Evolutionary conservation across 2,888 invertebrate genomes (phyloP), one percentile per base, ranked within the genome.

Genomic region (Drosophila anomalipes): DNA sequence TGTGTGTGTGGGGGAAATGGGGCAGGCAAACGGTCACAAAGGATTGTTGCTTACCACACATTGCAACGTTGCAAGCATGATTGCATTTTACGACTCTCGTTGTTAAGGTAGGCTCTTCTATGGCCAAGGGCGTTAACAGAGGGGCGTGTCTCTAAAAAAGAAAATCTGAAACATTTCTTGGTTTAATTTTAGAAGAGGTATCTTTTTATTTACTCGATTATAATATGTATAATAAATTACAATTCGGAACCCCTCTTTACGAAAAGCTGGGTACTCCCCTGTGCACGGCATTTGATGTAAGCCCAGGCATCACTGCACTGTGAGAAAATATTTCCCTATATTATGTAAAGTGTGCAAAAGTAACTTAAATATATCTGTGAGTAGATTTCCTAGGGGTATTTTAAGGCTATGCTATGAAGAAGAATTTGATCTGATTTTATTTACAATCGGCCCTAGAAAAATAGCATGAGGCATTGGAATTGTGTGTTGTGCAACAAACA

Each of bases 1-100:
- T 71, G 58, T 39, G 58, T 39, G 33, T 60, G 52, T 32, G 49
- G 41, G 28, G 47, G n/a, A 37, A 39, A 32, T 59, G 39, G 61
- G 33, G 22, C 58, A 47, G n/a, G 30, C 28, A 54, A 39, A 39
- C 57, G 74, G 49, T 28, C 60, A 61, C 68, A 80, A 76, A 66
- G 56, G 68, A 65, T 33, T 65, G 59, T 56, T 67, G 37, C 71
- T 61, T 47, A 51, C 26, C 54, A 14, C 59, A 47, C 54, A 30
- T 26, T 47, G 57, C 60, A 60, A 54, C 41, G 41, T 41, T 44
- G 30, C 62, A 35, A 32, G 60, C 12, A 65, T 72, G 82, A 79
- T 82, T 83, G 88, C 72, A 78, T 75, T 87, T 87, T 57, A 74
- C 54, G 72, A 62, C 72, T 70, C 70, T 79, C 65, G 70, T 52